Evolutionary conservation across 2,888 invertebrate species (phyloP), one percentile per base, ranked within the genome.

Genomic region (Hybos culiciformis): DNA sequence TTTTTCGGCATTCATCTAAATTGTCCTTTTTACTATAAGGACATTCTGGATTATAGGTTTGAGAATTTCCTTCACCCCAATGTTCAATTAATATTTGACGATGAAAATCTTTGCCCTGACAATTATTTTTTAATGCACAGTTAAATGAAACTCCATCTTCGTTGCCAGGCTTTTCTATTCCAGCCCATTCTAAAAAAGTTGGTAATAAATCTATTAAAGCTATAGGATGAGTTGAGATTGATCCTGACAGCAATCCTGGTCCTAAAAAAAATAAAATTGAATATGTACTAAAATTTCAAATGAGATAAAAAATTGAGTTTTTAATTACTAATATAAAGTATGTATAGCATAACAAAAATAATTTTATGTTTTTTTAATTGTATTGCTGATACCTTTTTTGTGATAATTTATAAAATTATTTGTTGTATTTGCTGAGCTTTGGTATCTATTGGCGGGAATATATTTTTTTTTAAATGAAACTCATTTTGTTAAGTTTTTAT

Each of bases 171-270:
- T 69, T 56, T 15, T 66, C 52, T 1, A 78, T 47, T 0, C 75
- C 50, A 2, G 83, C 83, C 55, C 91, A 68, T 43, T 78, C 72
- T 24, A 90, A 59, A 51, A 93, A 78, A 0, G 92, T 91, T 0
- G 90, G 83, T 3, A 83, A 83, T 32, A 93, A 56, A 60, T 93
- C 92, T n/a, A 91, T 77, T 51, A 82, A 77, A 7, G 81, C 69
- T 0, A 83, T 73, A 0, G 83, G 77, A 40, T 73, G 67, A 1
- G 61, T 57, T 46, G 74, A 63, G 1, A 67, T 53, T 0, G 62
- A 56, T 39, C 72, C 72, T 21, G 63, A 64, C 11, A 57, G 54
- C 11, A 88, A 66, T 3, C 70, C 70, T 0, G 92, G 91, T 0
- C 62, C n/a, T n/a, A n/a, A n/a, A n/a, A n/a, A n/a, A n/a, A n/a